Conservation (phyloP, 2,113 vertebrate genomes). For the Callochromis pleurospilus region DNA sequence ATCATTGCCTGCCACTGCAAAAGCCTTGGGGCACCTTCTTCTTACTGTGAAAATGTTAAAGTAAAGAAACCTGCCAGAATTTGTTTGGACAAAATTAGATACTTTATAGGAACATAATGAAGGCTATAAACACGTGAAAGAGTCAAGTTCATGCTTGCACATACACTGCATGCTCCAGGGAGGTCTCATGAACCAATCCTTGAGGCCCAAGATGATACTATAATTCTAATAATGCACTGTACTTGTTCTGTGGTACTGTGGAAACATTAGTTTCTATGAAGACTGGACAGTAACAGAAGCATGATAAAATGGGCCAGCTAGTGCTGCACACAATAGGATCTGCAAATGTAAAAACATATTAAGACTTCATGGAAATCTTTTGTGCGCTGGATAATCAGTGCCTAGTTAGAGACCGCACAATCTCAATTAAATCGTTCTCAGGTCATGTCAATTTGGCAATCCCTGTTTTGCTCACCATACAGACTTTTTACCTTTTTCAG, state of each 20-base stretch:
- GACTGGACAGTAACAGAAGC: neutral
- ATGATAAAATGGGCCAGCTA: neutral
- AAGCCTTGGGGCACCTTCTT: neutral
- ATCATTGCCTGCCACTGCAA: neutral
- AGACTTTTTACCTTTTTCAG: neutral
- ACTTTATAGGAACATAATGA: neutral
- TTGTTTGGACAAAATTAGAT: neutral
- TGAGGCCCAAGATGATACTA: neutral
- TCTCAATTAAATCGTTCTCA: neutral
- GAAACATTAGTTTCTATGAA: neutral
- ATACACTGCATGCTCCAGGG: neutral
- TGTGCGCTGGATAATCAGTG: neutral
- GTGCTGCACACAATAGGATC: neutral
- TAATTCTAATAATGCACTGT: neutral
- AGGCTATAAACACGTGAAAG: neutral
- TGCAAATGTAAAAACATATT: neutral
- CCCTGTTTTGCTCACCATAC: neutral
- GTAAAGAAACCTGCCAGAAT: neutral
- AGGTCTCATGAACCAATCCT: neutral
- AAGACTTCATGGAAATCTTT: neutral
- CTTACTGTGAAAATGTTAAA: neutral
- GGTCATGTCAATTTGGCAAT: neutral
- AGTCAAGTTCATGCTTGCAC: neutral
- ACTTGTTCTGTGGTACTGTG: neutral
- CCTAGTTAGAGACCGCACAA: neutral